Base-by-base conservation (phyloP, 2,113 vertebrate genomes). In the Nerophis lumbriciformis region DNA sequence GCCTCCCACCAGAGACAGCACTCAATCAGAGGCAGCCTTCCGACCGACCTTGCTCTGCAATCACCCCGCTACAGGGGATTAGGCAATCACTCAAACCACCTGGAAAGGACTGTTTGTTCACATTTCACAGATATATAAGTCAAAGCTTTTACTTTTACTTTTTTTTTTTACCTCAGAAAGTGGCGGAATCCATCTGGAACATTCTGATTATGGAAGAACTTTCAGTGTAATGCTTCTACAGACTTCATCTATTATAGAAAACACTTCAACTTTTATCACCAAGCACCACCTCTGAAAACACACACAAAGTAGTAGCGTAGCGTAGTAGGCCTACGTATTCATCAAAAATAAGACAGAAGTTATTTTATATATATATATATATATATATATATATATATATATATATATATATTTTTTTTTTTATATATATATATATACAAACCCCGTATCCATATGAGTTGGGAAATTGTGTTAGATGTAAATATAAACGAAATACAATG, bases 11-110 rank as follows among this genome's bases (percentile, higher is more conserved):
- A 82, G 71, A 82, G 85, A 87, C 87, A 87, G 87, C 85, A 82
- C 83, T 89, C 87, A 87, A 86, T 87, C 87, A 87, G 84, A 75
- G 78, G 79, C 72, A 78, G 77, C 83, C 84, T 86, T 83, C 83
- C 77, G 74, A 82, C 84, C 85, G 85, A 87, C 84, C 84, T 87
- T 83, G 78, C 85, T 73, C 76, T 75, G 84, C 87, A 87, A 89
- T 89, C 87, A 87, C 83, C 81, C 76, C 69, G 79, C 84, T 83
- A 81, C 78, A 78, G 84, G 84, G 87, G 84, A 88, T 88, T 85
- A 88, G 80, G 78, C 81, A 88, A 88, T 88, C 85, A 87, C 84
- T 88, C 87, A 86, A 85, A 78, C 84, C 83, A 85, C 84, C 83
- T 87, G 87, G 85, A 88, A 83, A 84, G 79, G 77, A 85, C 72